These are phyloP conservation scores for Zeus faber DNA, from an alignment of 2,113 vertebrate species.

Conservation along the genomic window DNA sequence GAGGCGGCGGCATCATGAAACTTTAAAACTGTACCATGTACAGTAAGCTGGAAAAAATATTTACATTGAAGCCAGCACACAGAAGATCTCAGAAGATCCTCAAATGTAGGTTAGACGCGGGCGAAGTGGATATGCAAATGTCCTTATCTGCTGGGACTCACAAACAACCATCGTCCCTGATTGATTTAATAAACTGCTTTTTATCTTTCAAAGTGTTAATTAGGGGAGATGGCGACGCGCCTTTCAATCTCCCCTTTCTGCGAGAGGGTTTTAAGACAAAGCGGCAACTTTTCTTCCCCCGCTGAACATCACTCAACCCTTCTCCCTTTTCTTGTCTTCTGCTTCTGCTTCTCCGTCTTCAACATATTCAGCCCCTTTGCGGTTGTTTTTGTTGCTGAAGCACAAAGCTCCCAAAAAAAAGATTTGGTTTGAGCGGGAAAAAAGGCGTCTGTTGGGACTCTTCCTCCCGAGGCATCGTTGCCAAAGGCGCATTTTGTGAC, in stretches of 20 bases:
- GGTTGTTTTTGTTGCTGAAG: conserved; percentile 25
- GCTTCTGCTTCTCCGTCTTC: not conserved
- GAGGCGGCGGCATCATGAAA: too few relatives aligned
- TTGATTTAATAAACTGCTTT: conserved; percentile 99
- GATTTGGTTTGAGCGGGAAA: conserved; percentile 7
- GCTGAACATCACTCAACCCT: conserved; percentile 32
- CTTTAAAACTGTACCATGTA: too few relatives aligned
- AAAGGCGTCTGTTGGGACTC: too few relatives aligned
- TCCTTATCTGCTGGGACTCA: conserved; percentile 98
- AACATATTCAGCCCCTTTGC: conserved; percentile 12
- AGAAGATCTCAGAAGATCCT: conserved; percentile 85
- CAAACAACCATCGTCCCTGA: conserved; percentile 96
- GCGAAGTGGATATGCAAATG: conserved; percentile 99
- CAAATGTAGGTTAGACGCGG: conserved; percentile 97
- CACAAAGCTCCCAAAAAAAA: conserved; percentile 25
- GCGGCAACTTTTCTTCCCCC: conserved; percentile 55
- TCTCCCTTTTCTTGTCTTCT: conserved; percentile 4
- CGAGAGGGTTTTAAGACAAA: conserved; percentile 66
- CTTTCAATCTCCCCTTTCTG: conserved; percentile 68
- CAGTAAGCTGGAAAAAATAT: conserved; percentile 81
- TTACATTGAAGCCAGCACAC: conserved; percentile 86
- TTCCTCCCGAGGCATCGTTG: too few relatives aligned
- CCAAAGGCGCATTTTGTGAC: too few relatives aligned
- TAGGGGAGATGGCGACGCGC: conserved; percentile 92
- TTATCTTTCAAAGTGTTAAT: conserved; percentile 99